Evolutionary conservation across 2,797 vertebrate genomes (phyloP), one percentile per base, ranked within the genome.

Genomic region (Semaprochilodus insignis): DNA sequence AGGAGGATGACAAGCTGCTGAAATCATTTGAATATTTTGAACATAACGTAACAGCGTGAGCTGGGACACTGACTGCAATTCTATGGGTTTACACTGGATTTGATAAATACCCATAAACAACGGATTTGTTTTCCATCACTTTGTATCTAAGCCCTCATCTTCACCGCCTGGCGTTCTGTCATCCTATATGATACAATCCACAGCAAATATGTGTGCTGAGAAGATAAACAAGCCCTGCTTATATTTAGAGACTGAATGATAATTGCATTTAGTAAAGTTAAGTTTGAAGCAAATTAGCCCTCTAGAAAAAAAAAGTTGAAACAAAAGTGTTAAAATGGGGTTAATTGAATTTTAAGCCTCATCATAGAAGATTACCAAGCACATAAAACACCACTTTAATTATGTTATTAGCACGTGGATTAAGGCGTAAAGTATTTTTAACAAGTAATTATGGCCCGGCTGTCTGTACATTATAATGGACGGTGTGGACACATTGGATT

Each of bases 341-440:
- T 95, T 95, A 95, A 95, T 94, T 95, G 91, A 95, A 95, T 95
- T 92, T 91, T 92, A 93, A 94, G 93, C 89, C 93, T 94, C 92
- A 92, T 94, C 91, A 92, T 90, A 91, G 92, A 91, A 93, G 93
- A 95, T 94, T 95, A 93, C 90, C 89, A 91, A 91, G 87, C 90
- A 88, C 90, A 88, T 89, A 90, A 94, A 95, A 94, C 91, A 92
- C 85, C 89, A 89, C 92, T 95, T 93, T 94, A 94, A 95, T 95
- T 94, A 93, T 81, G 84, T 92, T 92, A 94, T 95, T 94, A 94
- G 88, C 90, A 90, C 85, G 90, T 93, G 93, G 92, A 95, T 94
- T 94, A 94, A 93, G 89, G 90, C 92, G 89, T 82, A 67, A 88
- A 88, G 86, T 92, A 88, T 93, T 94, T 93, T 92, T 91, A 91